Percentiles rank a stretch among this genome's conserved stretches.
phyloP scores from a whole-genome alignment of 2,888 invertebrate species.

The Pandemis heparana region DNA sequence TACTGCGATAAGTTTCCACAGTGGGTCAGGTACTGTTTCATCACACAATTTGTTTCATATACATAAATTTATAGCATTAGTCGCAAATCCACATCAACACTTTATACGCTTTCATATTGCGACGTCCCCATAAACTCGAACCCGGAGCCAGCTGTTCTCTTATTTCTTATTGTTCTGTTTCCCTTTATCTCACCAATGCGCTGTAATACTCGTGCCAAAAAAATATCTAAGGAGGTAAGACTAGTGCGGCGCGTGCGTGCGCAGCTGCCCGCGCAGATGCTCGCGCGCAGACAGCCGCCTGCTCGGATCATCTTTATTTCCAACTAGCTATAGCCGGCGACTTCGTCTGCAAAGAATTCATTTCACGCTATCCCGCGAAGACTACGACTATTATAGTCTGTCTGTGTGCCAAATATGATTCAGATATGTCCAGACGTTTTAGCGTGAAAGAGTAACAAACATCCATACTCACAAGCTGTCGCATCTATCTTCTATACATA shows the following conservation, averaged over 20 bases:
- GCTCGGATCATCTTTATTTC: conserved; percentile 23
- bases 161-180: background rate
- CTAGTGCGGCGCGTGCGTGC: conserved; percentile 51
- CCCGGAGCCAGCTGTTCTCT: background rate
- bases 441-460: too few relatives aligned
- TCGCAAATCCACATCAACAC: background rate
- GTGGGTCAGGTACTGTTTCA: too few relatives aligned
- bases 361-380: too few relatives aligned
- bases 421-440: too few relatives aligned
- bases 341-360: too few relatives aligned
- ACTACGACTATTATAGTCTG: too few relatives aligned
- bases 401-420: too few relatives aligned
- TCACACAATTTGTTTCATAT: too few relatives aligned
- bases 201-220: conserved; percentile 1
- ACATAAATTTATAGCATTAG: too few relatives aligned
- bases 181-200: background rate
- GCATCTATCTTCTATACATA: too few relatives aligned
- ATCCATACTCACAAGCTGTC: too few relatives aligned
- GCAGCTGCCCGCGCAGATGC: conserved; percentile 69
- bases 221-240: conserved; percentile 26
- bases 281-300: conserved; percentile 44
- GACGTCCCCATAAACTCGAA: background rate
- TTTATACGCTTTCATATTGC: background rate
- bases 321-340: background rate
- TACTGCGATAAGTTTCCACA: too few relatives aligned